phyloP scores from a whole-genome alignment of 2,797 vertebrate genomes.

The Characodon lateralis region DNA sequence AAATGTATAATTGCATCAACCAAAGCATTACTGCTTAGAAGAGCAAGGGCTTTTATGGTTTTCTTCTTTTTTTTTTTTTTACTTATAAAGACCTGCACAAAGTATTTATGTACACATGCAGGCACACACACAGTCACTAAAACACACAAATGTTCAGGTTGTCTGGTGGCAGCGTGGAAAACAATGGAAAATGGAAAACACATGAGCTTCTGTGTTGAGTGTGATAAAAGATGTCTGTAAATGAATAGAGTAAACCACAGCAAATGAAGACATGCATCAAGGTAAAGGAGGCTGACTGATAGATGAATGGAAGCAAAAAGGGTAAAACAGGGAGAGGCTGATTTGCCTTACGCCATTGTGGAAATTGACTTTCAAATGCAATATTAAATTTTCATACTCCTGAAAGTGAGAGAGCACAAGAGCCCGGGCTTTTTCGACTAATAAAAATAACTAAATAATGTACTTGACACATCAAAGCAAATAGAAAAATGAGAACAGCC shows the following conservation, averaged over 20 bases:
- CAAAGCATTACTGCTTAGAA: constrained; percentile 71
- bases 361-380: constrained; percentile 86
- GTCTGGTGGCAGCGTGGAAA: constrained; percentile 56
- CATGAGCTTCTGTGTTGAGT: constrained; percentile 72
- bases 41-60: constrained; percentile 81
- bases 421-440: constrained; percentile 68
- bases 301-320: constrained; percentile 68
- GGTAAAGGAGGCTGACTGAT: constrained; percentile 69
- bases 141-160: constrained; percentile 38
- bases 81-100: constrained; percentile 48
- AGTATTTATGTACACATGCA: constrained; percentile 61
- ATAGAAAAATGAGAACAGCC: constrained; percentile 75
- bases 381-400: constrained; percentile 81
- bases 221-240: constrained; percentile 78
- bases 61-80: constrained; percentile 23
- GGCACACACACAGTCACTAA: constrained; percentile 11
- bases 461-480: constrained; percentile 83
- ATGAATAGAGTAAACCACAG: constrained; percentile 82
- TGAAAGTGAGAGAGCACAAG: constrained; percentile 49
- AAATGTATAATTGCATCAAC: constrained; percentile 71
- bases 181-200: constrained; percentile 81
- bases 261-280: constrained; percentile 85
- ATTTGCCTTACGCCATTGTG: constrained; percentile 84
- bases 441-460: constrained; percentile 85
- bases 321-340: constrained; percentile 69